Percentiles rank a stretch among this genome's conserved stretches.
These are phyloP conservation scores for Delphinapterus leucas DNA, from an alignment of 2,113 vertebrate genomes.

Conservation along the genomic window DNA sequence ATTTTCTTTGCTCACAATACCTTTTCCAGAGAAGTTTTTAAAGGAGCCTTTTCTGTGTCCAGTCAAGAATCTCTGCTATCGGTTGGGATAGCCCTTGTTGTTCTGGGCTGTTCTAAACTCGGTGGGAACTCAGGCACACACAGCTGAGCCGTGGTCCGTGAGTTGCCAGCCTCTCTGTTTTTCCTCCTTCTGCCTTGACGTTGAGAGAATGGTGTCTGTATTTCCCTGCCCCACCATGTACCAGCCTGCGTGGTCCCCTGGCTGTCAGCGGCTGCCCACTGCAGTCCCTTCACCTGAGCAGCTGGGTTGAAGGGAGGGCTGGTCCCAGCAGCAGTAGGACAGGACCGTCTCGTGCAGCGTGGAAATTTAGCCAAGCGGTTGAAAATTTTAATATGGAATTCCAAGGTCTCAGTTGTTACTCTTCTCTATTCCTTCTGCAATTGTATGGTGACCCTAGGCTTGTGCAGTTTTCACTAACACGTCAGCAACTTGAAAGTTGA, in stretches of 20 bases:
- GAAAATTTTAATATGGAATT: not conserved
- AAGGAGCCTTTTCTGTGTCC: not conserved
- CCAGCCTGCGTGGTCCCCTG: not conserved
- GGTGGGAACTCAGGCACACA: not conserved
- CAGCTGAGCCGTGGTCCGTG: not conserved
- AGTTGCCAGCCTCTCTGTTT: not conserved
- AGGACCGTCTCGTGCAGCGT: not conserved
- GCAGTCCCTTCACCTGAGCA: not conserved
- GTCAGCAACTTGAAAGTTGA: slow-evolving; percentile 38
- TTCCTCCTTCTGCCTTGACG: not conserved
- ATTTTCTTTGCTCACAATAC: slow-evolving; percentile 22
- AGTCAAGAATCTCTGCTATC: not conserved
- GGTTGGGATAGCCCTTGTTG: not conserved
- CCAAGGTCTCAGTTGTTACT: not conserved
- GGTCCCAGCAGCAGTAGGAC: not conserved
- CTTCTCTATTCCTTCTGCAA: not conserved
- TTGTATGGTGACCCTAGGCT: not conserved
- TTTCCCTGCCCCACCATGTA: not conserved
- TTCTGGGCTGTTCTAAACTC: not conserved
- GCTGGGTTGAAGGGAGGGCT: not conserved
- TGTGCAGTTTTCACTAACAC: not conserved
- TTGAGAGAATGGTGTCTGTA: not conserved
- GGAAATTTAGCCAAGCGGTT: not conserved
- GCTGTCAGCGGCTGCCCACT: not conserved
- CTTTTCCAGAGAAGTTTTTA: slow-evolving; percentile 27